These are phyloP conservation scores for Troides aeacus DNA, from an alignment of 2,888 invertebrate genomes.

Conservation along the genomic window DNA sequence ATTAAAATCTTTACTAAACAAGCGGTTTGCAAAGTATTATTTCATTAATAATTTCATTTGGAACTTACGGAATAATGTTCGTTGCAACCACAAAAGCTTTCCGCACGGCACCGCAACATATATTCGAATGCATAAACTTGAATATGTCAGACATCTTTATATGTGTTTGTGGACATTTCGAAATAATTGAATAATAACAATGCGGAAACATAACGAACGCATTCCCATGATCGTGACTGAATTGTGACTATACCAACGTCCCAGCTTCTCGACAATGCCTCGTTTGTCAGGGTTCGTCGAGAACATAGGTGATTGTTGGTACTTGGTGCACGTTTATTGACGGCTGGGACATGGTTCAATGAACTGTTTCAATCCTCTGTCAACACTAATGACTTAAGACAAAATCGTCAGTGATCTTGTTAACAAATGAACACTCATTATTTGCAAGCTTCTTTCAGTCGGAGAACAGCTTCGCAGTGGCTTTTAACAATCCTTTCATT, in stretches of 20 bases:
- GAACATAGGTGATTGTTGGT: slow-evolving; percentile 43
- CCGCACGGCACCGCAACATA: slow-evolving; percentile 34
- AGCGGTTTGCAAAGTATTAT: slow-evolving; percentile 15
- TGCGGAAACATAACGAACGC: slow-evolving; percentile 66
- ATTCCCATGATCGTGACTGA: slow-evolving; percentile 44
- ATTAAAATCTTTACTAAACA: slow-evolving; percentile 4
- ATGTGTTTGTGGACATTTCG: slow-evolving; percentile 23
- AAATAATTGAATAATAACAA: slow-evolving; percentile 55
- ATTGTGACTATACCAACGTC: slow-evolving; percentile 23
- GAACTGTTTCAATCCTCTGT: slow-evolving; percentile 21
- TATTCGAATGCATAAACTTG: slow-evolving; percentile 40
- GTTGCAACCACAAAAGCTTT: neutral
- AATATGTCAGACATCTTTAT: slow-evolving; percentile 16
- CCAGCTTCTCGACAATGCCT: slow-evolving; percentile 59
- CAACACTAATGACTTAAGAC: slow-evolving; percentile 14
- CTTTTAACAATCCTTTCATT: slow-evolving; percentile 12
- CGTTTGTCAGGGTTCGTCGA: slow-evolving; percentile 72
- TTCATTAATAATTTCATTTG: slow-evolving; percentile 15
- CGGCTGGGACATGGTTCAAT: slow-evolving; percentile 36
- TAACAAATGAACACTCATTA: slow-evolving; percentile 13
- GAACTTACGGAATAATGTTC: slow-evolving; percentile 2
- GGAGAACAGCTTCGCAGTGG: slow-evolving; percentile 1
- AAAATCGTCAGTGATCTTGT: slow-evolving; percentile 8
- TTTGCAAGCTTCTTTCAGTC: slow-evolving; percentile 10
- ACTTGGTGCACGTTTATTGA: slow-evolving; percentile 25